These are phyloP conservation scores for Canis aureus DNA, from an alignment of 2,113 vertebrate genomes.

Conservation along the genomic window DNA sequence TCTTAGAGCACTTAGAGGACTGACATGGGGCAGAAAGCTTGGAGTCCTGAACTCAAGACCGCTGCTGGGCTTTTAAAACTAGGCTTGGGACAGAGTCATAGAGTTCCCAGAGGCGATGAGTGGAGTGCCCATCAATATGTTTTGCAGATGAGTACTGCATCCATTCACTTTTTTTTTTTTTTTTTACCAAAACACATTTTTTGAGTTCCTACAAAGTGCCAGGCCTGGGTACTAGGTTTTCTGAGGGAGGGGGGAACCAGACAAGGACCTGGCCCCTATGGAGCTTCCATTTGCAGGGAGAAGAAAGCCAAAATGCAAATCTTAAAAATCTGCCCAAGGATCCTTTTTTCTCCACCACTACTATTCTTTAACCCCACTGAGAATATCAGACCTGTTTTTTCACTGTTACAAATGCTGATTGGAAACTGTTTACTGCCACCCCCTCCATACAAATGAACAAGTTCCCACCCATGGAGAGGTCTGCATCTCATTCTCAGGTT, in stretches of 20 bases:
- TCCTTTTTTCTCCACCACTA: background rate
- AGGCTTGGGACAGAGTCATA: accelerated
- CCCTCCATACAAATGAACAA: background rate
- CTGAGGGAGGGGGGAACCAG: background rate
- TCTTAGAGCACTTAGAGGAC: background rate
- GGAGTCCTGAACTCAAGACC: background rate
- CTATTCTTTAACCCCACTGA: background rate
- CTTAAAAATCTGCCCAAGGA: background rate
- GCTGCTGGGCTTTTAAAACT: background rate
- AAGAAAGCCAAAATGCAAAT: background rate
- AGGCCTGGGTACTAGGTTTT: background rate
- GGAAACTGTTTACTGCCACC: background rate
- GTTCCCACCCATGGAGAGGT: background rate
- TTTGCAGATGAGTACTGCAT: background rate
- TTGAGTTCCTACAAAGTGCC: background rate
- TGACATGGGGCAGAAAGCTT: background rate
- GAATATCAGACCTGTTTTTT: background rate
- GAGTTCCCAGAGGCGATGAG: background rate
- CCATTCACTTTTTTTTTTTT: background rate
- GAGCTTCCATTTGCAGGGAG: background rate
- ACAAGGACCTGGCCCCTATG: background rate
- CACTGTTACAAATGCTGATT: background rate
- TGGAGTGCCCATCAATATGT: background rate
- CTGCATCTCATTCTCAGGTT: background rate
- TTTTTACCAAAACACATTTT: background rate